Conservation (phyloP, 2,797 vertebrate genomes). For the Coregonus sp. region DNA sequence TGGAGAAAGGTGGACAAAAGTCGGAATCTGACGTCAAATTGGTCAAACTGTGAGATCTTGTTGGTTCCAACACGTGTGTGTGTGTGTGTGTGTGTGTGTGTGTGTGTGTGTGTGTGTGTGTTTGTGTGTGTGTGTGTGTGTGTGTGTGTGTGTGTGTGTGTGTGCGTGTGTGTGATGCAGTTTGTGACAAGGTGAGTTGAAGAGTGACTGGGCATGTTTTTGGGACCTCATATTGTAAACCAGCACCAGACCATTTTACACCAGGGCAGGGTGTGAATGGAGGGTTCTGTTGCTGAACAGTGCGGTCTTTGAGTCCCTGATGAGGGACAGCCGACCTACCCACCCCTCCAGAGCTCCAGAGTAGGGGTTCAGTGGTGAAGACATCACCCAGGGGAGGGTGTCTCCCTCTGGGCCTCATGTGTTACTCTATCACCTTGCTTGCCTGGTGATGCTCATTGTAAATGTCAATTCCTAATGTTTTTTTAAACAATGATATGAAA, state of each 20-base stretch:
- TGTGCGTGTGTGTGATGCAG: slow-evolving; percentile 5
- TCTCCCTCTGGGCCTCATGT: slow-evolving; percentile 35
- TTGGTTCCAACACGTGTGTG: too few species aligned
- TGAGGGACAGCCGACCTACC: slow-evolving; percentile 36
- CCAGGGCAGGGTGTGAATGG: slow-evolving; percentile 54
- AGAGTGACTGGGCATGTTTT: slow-evolving; percentile 64
- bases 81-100: too few species aligned
- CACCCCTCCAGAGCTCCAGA: slow-evolving; percentile 10
- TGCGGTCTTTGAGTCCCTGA: slow-evolving; percentile 58
- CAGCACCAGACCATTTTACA: slow-evolving; percentile 64
- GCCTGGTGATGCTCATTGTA: background rate
- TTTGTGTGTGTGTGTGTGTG: slow-evolving; percentile 23
- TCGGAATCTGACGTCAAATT: too few species aligned
- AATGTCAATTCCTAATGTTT: too few species aligned
- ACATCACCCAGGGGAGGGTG: slow-evolving; percentile 45
- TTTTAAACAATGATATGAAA: too few species aligned
- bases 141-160: slow-evolving; percentile 20
- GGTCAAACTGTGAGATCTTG: too few species aligned
- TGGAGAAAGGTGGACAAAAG: too few species aligned
- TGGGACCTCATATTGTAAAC: slow-evolving; percentile 59
- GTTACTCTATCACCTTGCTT: slow-evolving; percentile 11
- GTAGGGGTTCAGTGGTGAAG: slow-evolving; percentile 45
- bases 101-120: too few species aligned
- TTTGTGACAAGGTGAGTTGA: slow-evolving; percentile 32
- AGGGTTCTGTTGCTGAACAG: slow-evolving; percentile 62